Evolutionary conservation across 2,888 invertebrate genomes (phyloP).

Genomic region (Branchellion lobata): DNA sequence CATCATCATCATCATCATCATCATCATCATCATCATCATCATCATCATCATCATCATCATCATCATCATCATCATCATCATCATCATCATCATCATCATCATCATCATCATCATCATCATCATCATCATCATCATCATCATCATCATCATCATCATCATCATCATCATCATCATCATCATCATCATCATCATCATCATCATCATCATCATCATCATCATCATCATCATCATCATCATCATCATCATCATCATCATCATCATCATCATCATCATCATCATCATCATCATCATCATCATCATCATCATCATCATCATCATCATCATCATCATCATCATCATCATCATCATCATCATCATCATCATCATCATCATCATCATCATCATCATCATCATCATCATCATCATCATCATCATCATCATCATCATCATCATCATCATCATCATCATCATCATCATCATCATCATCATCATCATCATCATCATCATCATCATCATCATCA

Average conservation of each 20-base stretch:
- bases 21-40: slow-evolving; percentile 19
- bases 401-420: too few species aligned
- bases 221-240: too few species aligned
- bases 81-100: slow-evolving; percentile 5
- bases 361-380: too few species aligned
- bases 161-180: slow-evolving; percentile 37
- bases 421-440: too few species aligned
- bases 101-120: slow-evolving; percentile 38
- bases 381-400: too few species aligned
- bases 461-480: slow-evolving; percentile 29
- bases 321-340: too few species aligned
- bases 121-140: slow-evolving; percentile 39
- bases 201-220: slow-evolving; percentile 23
- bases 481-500: slow-evolving; percentile 37
- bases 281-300: too few species aligned
- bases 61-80: not conserved
- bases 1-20: slow-evolving; percentile 36
- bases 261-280: too few species aligned
- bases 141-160: slow-evolving; percentile 30
- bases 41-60: not conserved
- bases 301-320: too few species aligned
- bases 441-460: slow-evolving; percentile 39
- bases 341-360: too few species aligned
- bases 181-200: slow-evolving; percentile 42
- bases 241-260: too few species aligned